Base-by-base conservation (phyloP, 2,888 invertebrate species). In the Fabriciana adippe region DNA sequence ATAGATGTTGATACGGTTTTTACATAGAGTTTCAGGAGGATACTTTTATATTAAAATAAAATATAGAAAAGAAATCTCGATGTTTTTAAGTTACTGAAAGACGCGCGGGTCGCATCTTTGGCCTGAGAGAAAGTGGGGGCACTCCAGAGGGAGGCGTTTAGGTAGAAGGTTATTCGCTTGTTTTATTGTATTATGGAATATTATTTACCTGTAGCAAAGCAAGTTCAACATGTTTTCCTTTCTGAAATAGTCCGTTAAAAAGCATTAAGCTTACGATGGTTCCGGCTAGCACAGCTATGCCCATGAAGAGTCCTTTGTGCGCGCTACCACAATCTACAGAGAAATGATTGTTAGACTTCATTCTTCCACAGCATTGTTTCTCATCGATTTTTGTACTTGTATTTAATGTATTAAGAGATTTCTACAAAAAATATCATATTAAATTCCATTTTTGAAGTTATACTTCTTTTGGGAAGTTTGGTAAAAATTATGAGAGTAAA, bases 291-390 rank as follows among this genome's bases (percentile, higher is more conserved):
- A 95, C 93, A 13, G 95, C 90, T 59, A 96, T 94, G 5, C 96
- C 93, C 85, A 89, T 83, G 76, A 93, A 94, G 83, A 97, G 89
- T 78, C 96, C 90, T 88, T 95, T 95, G 81, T 96, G 95, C 14
- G 96, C 95, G 73, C 94, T 95, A 54, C 95, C 94, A 83, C 96
- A 96, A 88, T 97, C 96, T 55, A 96, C 94, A 1, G 94, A 94
- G 83, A 94, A 95, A 76, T 94, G 94, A 76, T 89, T 93, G 75
- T 84, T 89, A 21, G 90, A 87, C 72, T 88, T 91, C 8, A 83
- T 76, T 62, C 86, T 82, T 1, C 79, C 77, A 66, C 88, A 87
- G 71, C 88, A 87, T 64, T 83, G 84, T 15, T 73, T 75, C 8
- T 73, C 66, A 21, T 82, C 81, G 61, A 70, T 53, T 41, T 80